Evolutionary conservation across 2,797 vertebrate genomes (phyloP).

Genomic region (Argya squamiceps): DNA sequence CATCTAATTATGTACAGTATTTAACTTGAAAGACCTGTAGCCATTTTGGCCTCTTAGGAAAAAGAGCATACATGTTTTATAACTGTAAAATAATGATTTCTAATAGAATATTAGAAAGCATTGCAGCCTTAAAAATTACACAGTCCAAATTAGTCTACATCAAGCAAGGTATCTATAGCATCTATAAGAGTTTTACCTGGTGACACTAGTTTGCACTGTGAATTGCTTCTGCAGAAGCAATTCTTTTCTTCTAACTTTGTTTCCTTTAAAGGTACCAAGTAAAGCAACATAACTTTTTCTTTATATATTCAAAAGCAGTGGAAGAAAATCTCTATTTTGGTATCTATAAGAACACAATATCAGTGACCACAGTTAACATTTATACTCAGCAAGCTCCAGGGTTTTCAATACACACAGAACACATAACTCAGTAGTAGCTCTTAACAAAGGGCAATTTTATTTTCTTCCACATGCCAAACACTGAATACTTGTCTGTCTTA

Average conservation of each 20-base stretch:
- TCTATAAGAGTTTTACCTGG: background rate
- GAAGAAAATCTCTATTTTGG: background rate
- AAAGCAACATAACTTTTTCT: background rate
- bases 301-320: background rate
- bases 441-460: background rate
- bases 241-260: background rate
- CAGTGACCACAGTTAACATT: background rate
- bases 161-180: background rate
- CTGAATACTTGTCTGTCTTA: background rate
- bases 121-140: background rate
- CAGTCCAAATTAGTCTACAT: background rate
- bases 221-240: background rate
- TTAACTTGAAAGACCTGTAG: conserved; percentile 66
- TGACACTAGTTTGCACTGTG: background rate
- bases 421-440: background rate
- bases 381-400: background rate
- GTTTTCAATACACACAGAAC: background rate
- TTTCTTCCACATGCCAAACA: background rate
- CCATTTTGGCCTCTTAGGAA: conserved; percentile 49
- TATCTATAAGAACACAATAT: background rate
- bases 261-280: background rate
- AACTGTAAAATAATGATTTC: conserved; percentile 44
- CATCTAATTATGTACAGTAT: conserved; percentile 31
- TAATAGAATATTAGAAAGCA: conserved; percentile 20
- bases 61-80: conserved; percentile 60